Evolutionary conservation across 2,888 invertebrate species (phyloP), one percentile per base, ranked within the genome.

Genomic region (Cataglyphis altisquamis): DNA sequence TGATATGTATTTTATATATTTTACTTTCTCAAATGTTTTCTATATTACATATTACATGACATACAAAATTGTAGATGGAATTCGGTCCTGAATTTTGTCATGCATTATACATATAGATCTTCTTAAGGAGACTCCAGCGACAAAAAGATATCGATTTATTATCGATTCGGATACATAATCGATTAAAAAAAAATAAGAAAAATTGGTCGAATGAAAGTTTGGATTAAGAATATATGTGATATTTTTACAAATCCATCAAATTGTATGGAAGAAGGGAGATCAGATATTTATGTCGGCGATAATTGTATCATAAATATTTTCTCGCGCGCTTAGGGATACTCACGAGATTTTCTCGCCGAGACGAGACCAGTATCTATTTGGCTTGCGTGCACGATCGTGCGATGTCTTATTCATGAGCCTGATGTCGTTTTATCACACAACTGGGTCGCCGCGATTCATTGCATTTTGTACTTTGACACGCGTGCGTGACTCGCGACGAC

Each of bases 381-480:
- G 18, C 6, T 52, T 52, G 5, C 21, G 8, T 18, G 45, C 6
- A 6, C 21, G 62, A 18, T 15, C 32, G 36, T 41, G n/a, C 15
- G 9, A 73, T 77, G 55, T 29, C 67, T 77, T 77, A 77, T 77
- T 77, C 75, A 77, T 67, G 39, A 67, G 29, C 52, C n/a, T 29
- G 12, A 39, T 55, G 15, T 39, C 55, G 39, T 4, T 55, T 77
- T 67, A 66, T 77, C 67, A 64, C 52, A 48, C 48, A 29, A 77
- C 52, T 29, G 52, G 67, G 67, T 67, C 39, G 67, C 55, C 29
- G 29, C 39, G 18, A 39, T 12, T 67, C 29, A 52, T 18, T 25
- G 48, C 63, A 21, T 74, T 25, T 73, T 39, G 39, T 29, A 12
- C 36, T 64, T 77, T 67, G 55, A 41, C 39, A 39, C 18, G 55